These are phyloP conservation scores for Pavo muticus DNA, from an alignment of 2,113 vertebrate species.

Conservation along the genomic window DNA sequence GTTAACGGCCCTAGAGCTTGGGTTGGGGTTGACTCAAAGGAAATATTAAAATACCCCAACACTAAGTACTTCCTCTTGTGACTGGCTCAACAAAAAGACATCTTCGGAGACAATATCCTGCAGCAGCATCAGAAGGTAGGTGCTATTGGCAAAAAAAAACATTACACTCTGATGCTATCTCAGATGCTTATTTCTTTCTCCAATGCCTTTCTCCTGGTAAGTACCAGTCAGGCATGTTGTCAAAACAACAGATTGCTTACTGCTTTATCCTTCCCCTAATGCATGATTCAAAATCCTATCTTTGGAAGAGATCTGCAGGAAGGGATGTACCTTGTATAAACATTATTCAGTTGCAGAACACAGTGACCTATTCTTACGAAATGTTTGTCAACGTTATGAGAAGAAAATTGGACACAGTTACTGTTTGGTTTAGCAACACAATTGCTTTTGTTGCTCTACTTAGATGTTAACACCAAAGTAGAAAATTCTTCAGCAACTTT, in stretches of 20 bases:
- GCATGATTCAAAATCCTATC: slow-evolving; percentile 17
- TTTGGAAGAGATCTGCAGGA: slow-evolving; percentile 22
- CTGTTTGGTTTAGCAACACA: not conserved
- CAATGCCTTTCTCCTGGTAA: not conserved
- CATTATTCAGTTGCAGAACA: slow-evolving; percentile 8
- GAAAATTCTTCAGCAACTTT: not conserved
- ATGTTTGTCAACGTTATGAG: not conserved
- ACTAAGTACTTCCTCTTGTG: not conserved
- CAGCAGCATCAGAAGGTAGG: not conserved
- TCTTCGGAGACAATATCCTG: not conserved
- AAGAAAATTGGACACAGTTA: not conserved
- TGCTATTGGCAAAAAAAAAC: not conserved
- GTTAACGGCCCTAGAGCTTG: not conserved
- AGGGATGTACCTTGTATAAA: not conserved
- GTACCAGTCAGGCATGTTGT: not conserved
- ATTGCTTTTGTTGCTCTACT: not conserved
- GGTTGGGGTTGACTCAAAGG: not conserved
- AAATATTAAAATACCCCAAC: not conserved
- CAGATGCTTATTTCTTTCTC: not conserved
- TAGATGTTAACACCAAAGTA: not conserved
- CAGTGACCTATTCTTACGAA: not conserved
- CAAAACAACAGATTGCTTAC: not conserved
- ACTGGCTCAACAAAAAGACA: not conserved
- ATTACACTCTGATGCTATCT: not conserved
- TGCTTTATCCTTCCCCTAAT: slow-evolving; percentile 47